Conservation (phyloP, 2,888 invertebrate genomes). For the Lacanobia wlatinum region DNA sequence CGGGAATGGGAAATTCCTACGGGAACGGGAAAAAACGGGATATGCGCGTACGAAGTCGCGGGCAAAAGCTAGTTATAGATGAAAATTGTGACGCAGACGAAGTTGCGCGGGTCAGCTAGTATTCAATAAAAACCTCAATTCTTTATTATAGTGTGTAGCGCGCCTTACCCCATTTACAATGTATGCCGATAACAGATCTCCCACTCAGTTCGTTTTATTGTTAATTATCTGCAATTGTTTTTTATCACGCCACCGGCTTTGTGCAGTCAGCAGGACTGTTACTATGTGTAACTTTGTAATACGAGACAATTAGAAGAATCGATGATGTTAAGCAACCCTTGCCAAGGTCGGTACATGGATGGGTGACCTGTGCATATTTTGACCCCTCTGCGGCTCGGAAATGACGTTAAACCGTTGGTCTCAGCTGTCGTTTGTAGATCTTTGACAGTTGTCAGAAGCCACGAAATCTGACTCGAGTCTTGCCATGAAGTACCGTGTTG, state of each 20-base stretch:
- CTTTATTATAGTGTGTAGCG: conserved; percentile 3
- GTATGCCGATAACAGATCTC: conserved; percentile 47
- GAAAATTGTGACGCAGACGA: no score
- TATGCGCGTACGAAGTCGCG: no score
- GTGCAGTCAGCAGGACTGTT: conserved; percentile 15
- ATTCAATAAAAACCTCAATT: neutral
- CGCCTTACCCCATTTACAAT: conserved; percentile 25
- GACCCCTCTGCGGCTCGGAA: no score
- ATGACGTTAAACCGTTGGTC: neutral
- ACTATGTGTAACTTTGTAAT: conserved; percentile 11
- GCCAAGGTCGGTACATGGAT: neutral
- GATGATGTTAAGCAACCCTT: neutral
- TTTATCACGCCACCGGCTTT: conserved; percentile 27
- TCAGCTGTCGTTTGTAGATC: neutral
- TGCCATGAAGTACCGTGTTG: no score
- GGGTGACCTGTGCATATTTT: neutral
- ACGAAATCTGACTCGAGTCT: no score
- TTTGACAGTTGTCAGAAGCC: no score
- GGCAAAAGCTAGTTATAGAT: no score
- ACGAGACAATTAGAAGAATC: neutral
- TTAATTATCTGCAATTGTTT: conserved; percentile 43
- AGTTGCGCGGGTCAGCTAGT: no score
- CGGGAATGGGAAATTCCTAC: no score
- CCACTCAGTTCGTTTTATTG: conserved; percentile 31
- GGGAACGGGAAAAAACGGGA: no score